Conservation (phyloP, 2,797 vertebrate genomes). For the Anas georgica region DNA sequence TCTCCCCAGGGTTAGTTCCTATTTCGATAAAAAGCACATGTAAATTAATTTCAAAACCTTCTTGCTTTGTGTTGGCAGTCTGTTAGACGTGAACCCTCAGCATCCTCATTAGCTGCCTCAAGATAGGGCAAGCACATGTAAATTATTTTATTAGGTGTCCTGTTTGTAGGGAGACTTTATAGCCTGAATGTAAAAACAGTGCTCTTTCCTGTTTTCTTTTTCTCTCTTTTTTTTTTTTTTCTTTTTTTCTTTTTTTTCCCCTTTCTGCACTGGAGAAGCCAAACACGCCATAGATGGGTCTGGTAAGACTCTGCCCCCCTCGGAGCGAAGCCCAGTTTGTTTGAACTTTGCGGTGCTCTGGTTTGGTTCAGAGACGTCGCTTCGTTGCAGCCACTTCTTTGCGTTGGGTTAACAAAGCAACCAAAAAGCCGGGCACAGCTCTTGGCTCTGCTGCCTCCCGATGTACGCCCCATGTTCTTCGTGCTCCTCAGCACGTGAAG, state of each 20-base stretch:
- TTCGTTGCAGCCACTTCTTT: background rate
- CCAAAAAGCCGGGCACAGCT: background rate
- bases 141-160: slow-evolving; percentile 15
- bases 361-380: background rate
- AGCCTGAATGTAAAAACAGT: background rate
- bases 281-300: background rate
- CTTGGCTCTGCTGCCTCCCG: background rate
- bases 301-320: background rate
- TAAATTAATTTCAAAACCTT: background rate
- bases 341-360: background rate
- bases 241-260: too few relatives aligned
- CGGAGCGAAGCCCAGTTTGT: background rate
- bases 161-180: background rate
- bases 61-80: background rate
- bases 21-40: background rate
- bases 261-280: background rate
- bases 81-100: background rate
- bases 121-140: background rate
- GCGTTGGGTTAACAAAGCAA: background rate
- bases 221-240: background rate
- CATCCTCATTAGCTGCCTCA: background rate
- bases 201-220: background rate
- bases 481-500: background rate
- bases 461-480: accelerated
- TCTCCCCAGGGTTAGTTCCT: background rate